phyloP scores from a whole-genome alignment of 2,797 vertebrate species.

The Yasuhikotakia modesta region DNA sequence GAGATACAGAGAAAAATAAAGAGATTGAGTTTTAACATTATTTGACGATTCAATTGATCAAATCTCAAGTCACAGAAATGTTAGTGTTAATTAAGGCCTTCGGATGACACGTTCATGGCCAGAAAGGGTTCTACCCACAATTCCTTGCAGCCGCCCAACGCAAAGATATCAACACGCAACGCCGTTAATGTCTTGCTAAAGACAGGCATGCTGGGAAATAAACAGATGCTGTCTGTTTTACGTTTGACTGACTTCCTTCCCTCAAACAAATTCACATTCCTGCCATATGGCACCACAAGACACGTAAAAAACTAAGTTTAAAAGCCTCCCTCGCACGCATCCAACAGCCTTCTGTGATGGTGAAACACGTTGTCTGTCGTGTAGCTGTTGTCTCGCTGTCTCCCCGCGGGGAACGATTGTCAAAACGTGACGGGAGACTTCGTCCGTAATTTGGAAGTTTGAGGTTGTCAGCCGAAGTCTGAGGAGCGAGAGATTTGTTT shows the following conservation, averaged over 20 bases:
- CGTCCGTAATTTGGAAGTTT: background rate
- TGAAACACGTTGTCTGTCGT: slow-evolving; percentile 10
- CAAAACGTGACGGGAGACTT: slow-evolving; percentile 10
- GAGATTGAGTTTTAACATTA: slow-evolving; percentile 54
- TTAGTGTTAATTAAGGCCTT: background rate
- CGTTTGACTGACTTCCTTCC: slow-evolving; percentile 50
- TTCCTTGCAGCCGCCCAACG: background rate
- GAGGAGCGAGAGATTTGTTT: background rate
- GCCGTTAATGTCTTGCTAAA: background rate
- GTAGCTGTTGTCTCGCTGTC: slow-evolving; percentile 6
- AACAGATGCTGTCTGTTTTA: slow-evolving; percentile 55
- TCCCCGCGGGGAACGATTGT: slow-evolving; percentile 1
- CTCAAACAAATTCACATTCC: slow-evolving; percentile 37
- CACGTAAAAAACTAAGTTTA: slow-evolving; percentile 15
- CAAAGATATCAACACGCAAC: background rate
- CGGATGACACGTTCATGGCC: background rate
- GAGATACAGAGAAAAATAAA: background rate
- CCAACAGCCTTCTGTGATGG: background rate
- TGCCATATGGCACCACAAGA: slow-evolving; percentile 46
- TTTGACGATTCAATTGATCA: background rate
- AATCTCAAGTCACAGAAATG: background rate
- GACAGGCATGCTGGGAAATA: background rate
- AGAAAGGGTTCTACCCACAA: slow-evolving; percentile 11
- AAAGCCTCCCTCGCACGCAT: slow-evolving; percentile 18
- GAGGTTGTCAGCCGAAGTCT: background rate